Evolutionary conservation across 2,888 invertebrate genomes (phyloP), one percentile per base, ranked within the genome.

Genomic region (Smittia aterrima): DNA sequence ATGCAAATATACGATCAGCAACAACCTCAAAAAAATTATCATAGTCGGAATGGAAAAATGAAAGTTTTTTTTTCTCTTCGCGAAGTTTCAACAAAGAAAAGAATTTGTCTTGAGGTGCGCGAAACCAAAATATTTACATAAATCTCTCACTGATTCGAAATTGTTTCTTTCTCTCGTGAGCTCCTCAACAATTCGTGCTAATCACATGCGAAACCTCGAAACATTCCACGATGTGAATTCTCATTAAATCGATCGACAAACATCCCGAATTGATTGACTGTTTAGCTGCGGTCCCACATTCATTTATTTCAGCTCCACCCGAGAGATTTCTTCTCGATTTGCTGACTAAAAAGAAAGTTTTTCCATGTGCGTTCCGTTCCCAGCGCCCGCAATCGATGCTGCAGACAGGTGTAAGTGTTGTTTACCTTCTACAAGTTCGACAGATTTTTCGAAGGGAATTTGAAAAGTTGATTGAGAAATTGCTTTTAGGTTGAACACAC

Each of bases 271-370:
- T 32, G 32, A 32, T 32, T 32, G 32, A 32, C 32, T 32, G 4
- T 32, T 3, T 32, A 32, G 32, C 9, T 9, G 32, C 32, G 32
- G 32, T 32, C 32, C 9, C 32, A 32, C 32, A 32, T 32, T 32
- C 32, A 32, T 32, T 32, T 9, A n/a, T n/a, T n/a, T n/a, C n/a
- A n/a, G n/a, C n/a, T n/a, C n/a, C n/a, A n/a, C n/a, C n/a, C n/a
- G n/a, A n/a, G n/a, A 32, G 32, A 32, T 38, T 40, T 67, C 64
- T 47, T 27, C 25, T 22, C 41, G 32, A 6, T 32, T 32, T 9
- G 32, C 53, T 53, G 32, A 18, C 53, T 54, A 54, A 70, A 70
- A 70, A 70, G 70, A 70, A 70, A 70, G 70, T 70, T 70, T 53
- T 68, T 13, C 11, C 7, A 9, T 38, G 9, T 25, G n/a, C 53